Evolutionary conservation across 2,888 invertebrate species (phyloP).

Genomic region (Drosophila crucigera): DNA sequence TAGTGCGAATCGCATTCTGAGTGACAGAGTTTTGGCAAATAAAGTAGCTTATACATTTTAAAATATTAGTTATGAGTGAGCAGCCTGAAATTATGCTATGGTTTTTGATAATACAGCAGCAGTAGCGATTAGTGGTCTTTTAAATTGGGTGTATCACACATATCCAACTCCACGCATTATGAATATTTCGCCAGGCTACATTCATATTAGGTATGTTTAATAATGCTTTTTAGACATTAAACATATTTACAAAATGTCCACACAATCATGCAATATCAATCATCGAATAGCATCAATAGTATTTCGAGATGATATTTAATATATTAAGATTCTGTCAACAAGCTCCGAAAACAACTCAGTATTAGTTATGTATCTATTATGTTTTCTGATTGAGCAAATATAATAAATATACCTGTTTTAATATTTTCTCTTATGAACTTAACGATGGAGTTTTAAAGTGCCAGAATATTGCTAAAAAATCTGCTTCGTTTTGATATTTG

Average conservation of each 20-base stretch:
- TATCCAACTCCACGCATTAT: too few relatives aligned
- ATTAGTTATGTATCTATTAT: neutral
- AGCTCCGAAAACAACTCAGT: too few relatives aligned
- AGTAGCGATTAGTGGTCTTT: conserved; percentile 4
- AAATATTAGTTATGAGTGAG: neutral
- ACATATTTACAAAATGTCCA: too few relatives aligned
- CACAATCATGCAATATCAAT: neutral
- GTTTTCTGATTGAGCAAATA: neutral
- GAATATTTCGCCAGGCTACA: neutral
- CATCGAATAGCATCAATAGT: neutral
- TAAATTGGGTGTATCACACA: neutral
- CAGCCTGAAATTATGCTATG: conserved; percentile 56
- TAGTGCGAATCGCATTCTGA: conserved; percentile 15
- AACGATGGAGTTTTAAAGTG: conserved; percentile 1
- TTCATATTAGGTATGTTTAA: neutral
- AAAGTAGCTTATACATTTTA: neutral
- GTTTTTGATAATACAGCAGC: neutral
- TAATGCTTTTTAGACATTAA: neutral
- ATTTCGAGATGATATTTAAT: neutral
- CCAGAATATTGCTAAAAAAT: conserved; percentile 30
- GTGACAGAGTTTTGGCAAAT: neutral
- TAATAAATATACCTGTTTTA: neutral
- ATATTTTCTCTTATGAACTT: neutral
- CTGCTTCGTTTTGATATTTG: conserved; percentile 51
- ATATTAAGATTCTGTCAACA: neutral